These are phyloP conservation scores for Lineus longissimus DNA, from an alignment of 1,140 invertebrate genomes.

Conservation along the genomic window DNA sequence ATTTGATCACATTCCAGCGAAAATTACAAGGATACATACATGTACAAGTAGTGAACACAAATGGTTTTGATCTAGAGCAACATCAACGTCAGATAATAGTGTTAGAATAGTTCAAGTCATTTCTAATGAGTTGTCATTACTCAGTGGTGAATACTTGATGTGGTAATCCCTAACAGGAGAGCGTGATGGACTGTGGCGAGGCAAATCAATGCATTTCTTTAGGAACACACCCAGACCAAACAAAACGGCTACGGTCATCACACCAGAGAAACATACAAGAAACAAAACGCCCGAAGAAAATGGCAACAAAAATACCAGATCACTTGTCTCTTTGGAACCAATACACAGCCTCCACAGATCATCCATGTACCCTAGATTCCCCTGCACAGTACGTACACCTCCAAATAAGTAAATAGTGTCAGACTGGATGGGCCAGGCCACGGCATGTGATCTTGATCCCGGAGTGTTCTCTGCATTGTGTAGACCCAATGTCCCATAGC, in stretches of 20 bases:
- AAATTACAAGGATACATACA: too few species aligned
- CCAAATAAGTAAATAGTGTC: conserved; percentile 3
- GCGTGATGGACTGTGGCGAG: not conserved
- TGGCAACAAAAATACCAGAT: not conserved
- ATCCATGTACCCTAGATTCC: not conserved
- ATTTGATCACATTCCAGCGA: too few species aligned
- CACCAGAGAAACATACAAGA: conserved; percentile 1
- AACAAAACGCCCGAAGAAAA: conserved; percentile 1
- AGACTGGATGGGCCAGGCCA: not conserved
- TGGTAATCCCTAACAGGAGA: not conserved
- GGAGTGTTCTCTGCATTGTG: not conserved
- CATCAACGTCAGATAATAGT: too few species aligned
- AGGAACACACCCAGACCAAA: conserved; percentile 3
- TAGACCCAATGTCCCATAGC: not conserved
- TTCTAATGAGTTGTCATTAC: not conserved
- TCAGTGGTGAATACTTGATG: not conserved
- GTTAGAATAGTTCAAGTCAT: not conserved
- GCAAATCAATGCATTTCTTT: conserved; percentile 3
- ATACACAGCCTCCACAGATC: not conserved
- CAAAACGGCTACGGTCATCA: not conserved
- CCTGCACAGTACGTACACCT: not conserved
- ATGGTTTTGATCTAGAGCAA: too few species aligned
- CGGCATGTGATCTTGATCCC: not conserved
- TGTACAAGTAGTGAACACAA: too few species aligned
- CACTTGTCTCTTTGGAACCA: not conserved